These are phyloP conservation scores for Onychorhynchus coronatus DNA, from an alignment of 2,113 vertebrate species.

Conservation along the genomic window DNA sequence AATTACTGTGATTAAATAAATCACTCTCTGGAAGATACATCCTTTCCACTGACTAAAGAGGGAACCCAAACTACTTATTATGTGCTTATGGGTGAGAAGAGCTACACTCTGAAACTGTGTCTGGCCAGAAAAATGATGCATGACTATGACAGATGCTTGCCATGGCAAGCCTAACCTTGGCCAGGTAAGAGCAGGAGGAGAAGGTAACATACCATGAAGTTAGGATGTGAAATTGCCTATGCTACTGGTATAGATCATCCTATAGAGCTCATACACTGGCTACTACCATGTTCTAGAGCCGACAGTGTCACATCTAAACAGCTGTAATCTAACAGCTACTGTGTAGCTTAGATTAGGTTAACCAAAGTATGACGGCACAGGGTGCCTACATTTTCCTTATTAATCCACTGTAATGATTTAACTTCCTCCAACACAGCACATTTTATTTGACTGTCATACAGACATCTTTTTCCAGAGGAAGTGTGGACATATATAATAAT, in stretches of 20 bases:
- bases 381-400: neutral
- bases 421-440: neutral
- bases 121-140: neutral
- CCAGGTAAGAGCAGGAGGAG: neutral
- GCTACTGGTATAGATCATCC: neutral
- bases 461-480: neutral
- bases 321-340: neutral
- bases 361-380: neutral
- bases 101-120: neutral
- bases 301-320: neutral
- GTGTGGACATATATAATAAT: neutral
- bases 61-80: neutral
- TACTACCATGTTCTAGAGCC: neutral
- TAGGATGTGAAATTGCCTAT: neutral
- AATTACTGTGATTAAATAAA: slow-evolving; percentile 26
- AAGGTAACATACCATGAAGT: neutral
- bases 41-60: neutral
- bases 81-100: neutral
- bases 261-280: neutral
- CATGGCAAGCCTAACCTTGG: neutral
- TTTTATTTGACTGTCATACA: neutral
- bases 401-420: neutral
- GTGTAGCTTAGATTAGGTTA: neutral
- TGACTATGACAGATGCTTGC: neutral
- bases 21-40: neutral